Evolutionary conservation across 2,797 vertebrate genomes (phyloP).

Genomic region (Sphenodon punctatus): DNA sequence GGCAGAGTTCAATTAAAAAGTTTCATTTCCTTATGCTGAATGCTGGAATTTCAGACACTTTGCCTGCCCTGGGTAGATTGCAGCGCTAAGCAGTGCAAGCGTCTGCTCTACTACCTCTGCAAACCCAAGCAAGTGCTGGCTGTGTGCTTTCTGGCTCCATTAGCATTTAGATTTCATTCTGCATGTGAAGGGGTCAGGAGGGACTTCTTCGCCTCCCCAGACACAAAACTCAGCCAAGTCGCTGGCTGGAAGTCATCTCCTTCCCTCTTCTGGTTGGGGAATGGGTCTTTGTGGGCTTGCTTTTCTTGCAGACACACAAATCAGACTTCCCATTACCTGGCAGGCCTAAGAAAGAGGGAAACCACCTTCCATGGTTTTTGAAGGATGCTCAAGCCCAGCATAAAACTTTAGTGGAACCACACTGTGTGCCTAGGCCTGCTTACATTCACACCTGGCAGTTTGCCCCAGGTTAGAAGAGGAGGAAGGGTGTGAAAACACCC

Average conservation of each 20-base stretch:
- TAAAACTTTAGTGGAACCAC: no score
- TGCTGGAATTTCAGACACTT: conserved; percentile 5
- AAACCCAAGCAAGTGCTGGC: not conserved
- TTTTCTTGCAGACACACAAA: not conserved
- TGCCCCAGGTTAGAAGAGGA: no score
- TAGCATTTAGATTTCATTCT: not conserved
- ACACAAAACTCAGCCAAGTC: not conserved
- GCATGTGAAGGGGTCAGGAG: not conserved
- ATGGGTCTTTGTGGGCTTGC: not conserved
- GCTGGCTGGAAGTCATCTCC: not conserved
- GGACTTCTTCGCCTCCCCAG: not conserved
- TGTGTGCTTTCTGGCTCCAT: not conserved
- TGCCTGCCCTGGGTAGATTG: not conserved
- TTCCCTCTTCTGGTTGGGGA: not conserved
- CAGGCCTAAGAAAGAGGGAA: not conserved
- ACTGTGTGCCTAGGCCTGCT: no score
- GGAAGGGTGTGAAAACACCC: no score
- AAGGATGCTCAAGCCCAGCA: no score
- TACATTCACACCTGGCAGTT: no score
- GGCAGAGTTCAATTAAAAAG: conserved; percentile 7
- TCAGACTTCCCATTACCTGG: not conserved
- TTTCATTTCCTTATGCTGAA: conserved; percentile 27
- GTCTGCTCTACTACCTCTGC: not conserved
- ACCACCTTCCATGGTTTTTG: not conserved
- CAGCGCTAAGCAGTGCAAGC: not conserved